Conservation (phyloP, 2,888 invertebrate genomes). For the Spialia ferax region DNA sequence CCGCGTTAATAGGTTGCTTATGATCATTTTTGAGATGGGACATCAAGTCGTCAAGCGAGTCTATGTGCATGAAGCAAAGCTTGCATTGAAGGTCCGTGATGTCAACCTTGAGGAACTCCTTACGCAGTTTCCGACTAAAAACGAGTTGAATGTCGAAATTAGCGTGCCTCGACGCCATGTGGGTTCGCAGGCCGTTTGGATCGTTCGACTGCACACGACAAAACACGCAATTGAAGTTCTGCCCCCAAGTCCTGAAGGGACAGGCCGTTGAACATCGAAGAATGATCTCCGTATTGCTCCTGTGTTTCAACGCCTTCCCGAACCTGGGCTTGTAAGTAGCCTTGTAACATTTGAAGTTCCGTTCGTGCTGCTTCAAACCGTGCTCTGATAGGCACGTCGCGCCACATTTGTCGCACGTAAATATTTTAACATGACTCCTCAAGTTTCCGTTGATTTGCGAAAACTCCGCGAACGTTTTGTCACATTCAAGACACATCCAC, state of each 20-base stretch:
- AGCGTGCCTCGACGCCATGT: constrained; percentile 75
- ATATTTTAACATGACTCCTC: constrained; percentile 75
- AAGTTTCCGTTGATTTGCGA: constrained; percentile 77
- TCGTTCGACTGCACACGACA: constrained; percentile 79
- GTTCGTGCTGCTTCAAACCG: constrained; percentile 74
- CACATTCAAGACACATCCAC: constrained; percentile 78
- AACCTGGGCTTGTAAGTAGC: constrained; percentile 76
- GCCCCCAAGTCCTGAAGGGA: constrained; percentile 80
- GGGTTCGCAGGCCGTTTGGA: constrained; percentile 73
- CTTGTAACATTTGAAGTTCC: constrained; percentile 77
- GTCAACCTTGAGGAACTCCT: constrained; percentile 77
- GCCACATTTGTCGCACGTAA: constrained; percentile 77
- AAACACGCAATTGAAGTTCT: constrained; percentile 78
- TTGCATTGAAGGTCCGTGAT: constrained; percentile 80
- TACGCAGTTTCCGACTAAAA: constrained; percentile 74
- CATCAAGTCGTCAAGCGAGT: constrained; percentile 71
- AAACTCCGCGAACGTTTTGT: constrained; percentile 74
- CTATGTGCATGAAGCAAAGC: constrained; percentile 73
- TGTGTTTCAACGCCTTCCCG: constrained; percentile 75
- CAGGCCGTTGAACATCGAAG: constrained; percentile 78
- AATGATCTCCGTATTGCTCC: constrained; percentile 78
- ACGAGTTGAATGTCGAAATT: constrained; percentile 75
- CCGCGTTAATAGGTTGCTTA: constrained; percentile 75
- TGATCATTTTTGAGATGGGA: constrained; percentile 76
- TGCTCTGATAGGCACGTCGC: constrained; percentile 77